These are phyloP conservation scores for Drosophila silvestris DNA, from an alignment of 2,888 invertebrate genomes.

Conservation along the genomic window DNA sequence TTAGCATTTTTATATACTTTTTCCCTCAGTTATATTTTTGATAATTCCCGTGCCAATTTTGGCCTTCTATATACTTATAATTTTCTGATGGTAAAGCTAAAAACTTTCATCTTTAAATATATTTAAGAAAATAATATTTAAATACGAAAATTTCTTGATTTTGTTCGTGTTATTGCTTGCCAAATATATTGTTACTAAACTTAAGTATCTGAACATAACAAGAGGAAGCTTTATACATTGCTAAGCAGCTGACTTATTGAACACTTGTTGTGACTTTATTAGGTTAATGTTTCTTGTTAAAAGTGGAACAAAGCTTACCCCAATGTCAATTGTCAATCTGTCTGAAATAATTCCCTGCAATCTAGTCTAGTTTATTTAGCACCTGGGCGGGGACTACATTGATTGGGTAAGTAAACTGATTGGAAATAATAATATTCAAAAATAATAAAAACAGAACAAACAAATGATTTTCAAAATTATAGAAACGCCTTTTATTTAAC, in stretches of 20 bases:
- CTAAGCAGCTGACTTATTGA: conserved; percentile 57
- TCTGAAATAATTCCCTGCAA: conserved; percentile 16
- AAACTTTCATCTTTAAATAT: conserved; percentile 24
- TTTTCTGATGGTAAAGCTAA: conserved; percentile 37
- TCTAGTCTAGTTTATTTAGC: conserved; percentile 54
- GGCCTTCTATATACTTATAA: conserved; percentile 18
- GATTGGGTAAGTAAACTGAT: neutral
- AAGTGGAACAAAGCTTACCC: conserved; percentile 31
- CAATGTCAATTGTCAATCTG: conserved; percentile 20
- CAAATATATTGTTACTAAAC: conserved; percentile 21
- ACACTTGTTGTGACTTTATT: conserved; percentile 73
- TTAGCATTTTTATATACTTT: conserved; percentile 54
- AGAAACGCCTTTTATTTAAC: conserved; percentile 60
- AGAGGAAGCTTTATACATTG: neutral
- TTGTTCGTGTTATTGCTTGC: conserved; percentile 40
- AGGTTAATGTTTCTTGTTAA: conserved; percentile 30
- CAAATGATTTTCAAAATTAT: conserved; percentile 52
- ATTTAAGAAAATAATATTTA: conserved; percentile 11
- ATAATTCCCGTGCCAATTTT: conserved; percentile 29
- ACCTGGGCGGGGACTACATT: conserved; percentile 49
- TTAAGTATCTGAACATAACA: conserved; percentile 4
- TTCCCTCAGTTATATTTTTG: conserved; percentile 32
- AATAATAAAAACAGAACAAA: conserved; percentile 29
- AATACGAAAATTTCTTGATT: conserved; percentile 13
- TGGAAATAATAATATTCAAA: conserved; percentile 7